A percentile compares a stretch with the other conserved stretches of the same genome.
phyloP scores from a whole-genome alignment of 92 coral and sea anemone genomes.

The Plumapathes pennacea region DNA sequence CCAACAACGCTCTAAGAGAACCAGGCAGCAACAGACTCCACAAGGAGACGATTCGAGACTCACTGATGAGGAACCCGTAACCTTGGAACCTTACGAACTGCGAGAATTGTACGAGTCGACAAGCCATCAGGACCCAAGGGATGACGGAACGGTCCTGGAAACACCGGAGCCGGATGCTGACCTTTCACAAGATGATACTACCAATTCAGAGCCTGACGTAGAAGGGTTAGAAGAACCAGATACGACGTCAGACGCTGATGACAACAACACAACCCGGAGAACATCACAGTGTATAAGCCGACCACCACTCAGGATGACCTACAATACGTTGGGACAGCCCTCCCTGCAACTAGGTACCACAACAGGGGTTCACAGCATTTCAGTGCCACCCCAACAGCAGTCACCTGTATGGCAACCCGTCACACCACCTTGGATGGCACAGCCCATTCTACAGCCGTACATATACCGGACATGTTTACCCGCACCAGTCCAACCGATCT shows the following conservation, averaged over 20 bases:
- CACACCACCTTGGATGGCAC: slow-evolving; percentile 2
- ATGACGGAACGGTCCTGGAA: background rate
- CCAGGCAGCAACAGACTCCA: background rate
- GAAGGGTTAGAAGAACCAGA: background rate
- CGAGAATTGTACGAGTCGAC: slow-evolving; percentile 1
- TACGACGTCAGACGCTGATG: background rate
- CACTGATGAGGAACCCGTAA: background rate
- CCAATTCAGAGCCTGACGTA: background rate
- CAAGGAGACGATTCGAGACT: background rate
- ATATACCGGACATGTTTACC: no score
- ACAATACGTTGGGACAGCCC: slow-evolving; percentile 9
- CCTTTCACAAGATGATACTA: background rate
- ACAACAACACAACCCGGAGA: background rate
- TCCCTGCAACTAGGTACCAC: slow-evolving; percentile 5
- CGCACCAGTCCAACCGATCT: no score
- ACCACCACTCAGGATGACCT: slow-evolving; percentile 13
- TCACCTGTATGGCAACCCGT: slow-evolving; percentile 1
- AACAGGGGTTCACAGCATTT: slow-evolving; percentile 3
- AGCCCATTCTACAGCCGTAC: background rate
- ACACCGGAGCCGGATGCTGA: background rate
- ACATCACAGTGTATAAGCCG: slow-evolving; percentile 4
- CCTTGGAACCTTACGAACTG: background rate
- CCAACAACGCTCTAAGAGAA: background rate
- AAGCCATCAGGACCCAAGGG: background rate
- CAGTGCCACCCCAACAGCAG: slow-evolving; percentile 7